A percentile compares a stretch with the other conserved stretches of the same genome.
These are phyloP conservation scores for Bombus sylvicola DNA, from an alignment of 1,140 invertebrate genomes.

Conservation along the genomic window DNA sequence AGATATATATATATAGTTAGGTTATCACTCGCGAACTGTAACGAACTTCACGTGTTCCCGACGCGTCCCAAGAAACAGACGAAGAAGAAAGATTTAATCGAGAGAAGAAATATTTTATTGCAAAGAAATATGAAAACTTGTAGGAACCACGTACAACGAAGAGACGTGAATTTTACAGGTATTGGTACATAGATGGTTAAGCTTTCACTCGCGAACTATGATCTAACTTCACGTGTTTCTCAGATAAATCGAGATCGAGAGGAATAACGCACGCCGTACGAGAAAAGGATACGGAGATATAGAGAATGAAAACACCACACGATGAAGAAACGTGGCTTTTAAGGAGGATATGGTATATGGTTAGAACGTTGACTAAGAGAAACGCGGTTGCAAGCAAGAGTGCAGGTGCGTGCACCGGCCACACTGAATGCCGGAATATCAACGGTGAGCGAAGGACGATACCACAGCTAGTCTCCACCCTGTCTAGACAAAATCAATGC, in stretches of 20 bases:
- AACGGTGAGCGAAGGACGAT: conserved; percentile 64
- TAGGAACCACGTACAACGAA: background rate
- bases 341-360: background rate
- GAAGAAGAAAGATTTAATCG: background rate
- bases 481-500: conserved; percentile 82
- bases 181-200: background rate
- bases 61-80: background rate
- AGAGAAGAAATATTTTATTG: background rate
- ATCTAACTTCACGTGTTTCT: no score
- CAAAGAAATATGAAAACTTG: background rate
- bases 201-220: background rate
- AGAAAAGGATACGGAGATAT: background rate
- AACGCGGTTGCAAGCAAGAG: background rate
- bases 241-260: background rate
- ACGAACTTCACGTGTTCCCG: no score
- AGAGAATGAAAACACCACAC: background rate
- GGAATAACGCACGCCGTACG: background rate
- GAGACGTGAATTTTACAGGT: no score
- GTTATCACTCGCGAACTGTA: background rate
- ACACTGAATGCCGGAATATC: conserved; percentile 51
- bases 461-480: conserved; percentile 77
- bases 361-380: background rate
- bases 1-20: background rate
- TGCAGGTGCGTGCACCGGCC: conserved; percentile 36
- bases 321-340: background rate